Percentiles rank a stretch among this genome's conserved stretches.
Conservation (phyloP, 2,113 vertebrate genomes). For the Turdus rufiventris region DNA sequence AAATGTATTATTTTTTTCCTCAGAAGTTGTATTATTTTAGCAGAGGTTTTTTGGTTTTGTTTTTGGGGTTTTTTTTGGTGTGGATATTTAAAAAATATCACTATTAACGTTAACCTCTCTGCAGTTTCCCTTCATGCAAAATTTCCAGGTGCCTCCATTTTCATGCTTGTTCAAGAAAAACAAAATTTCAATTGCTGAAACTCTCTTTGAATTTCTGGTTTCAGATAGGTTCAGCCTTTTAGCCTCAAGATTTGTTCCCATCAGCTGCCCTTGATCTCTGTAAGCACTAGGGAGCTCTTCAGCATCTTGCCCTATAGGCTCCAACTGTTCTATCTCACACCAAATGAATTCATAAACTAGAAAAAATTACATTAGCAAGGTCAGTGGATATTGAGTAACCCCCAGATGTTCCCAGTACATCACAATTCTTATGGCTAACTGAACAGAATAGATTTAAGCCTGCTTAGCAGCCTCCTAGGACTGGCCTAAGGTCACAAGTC, state of each 20-base stretch:
- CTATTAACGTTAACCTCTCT: not conserved
- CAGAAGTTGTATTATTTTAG: not conserved
- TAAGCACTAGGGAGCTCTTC: not conserved
- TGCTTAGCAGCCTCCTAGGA: not conserved
- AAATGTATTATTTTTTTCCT: not conserved
- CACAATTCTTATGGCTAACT: not conserved
- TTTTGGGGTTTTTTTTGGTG: too few relatives aligned
- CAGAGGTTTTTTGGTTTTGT: not conserved
- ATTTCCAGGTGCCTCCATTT: not conserved
- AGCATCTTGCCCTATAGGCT: not conserved
- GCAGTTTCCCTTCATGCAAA: not conserved
- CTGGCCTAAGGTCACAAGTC: not conserved
- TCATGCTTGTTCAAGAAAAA: not conserved
- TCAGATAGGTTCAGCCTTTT: not conserved
- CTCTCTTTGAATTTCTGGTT: not conserved
- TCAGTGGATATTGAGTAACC: not conserved
- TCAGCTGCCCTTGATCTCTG: not conserved
- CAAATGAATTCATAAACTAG: not conserved
- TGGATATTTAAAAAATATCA: not conserved
- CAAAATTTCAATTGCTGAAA: not conserved
- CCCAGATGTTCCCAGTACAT: not conserved
- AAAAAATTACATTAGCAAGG: not conserved
- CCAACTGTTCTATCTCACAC: not conserved
- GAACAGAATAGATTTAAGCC: not conserved
- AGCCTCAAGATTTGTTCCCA: not conserved